Conservation (phyloP, 2,113 vertebrate genomes). For the Carettochelys insculpta region DNA sequence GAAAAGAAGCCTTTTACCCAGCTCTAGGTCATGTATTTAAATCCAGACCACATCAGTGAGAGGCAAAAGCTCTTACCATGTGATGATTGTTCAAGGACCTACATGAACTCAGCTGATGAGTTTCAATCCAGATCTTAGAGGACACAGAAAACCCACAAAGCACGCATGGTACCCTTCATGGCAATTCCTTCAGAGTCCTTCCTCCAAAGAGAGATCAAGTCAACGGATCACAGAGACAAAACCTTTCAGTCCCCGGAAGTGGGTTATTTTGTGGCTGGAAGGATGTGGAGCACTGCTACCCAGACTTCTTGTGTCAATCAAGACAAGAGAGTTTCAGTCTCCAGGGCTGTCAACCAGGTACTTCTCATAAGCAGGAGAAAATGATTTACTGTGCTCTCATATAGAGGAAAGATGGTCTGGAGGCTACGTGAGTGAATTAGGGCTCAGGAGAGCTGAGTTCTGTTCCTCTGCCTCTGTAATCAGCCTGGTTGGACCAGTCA, state of each 20-base stretch:
- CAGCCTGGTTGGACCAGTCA: background rate
- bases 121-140: background rate
- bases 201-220: background rate
- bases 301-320: background rate
- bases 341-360: background rate
- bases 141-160: background rate
- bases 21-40: background rate
- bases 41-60: background rate
- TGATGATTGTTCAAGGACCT: accelerated
- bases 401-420: background rate
- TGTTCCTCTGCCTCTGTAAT: background rate
- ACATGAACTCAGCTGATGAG: accelerated
- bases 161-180: background rate
- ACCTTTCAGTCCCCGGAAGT: background rate
- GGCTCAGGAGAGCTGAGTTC: background rate
- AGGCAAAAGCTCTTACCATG: background rate
- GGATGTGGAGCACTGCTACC: background rate
- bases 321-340: background rate
- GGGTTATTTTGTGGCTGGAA: background rate
- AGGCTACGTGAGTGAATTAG: background rate
- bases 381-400: background rate
- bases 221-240: accelerated
- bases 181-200: background rate
- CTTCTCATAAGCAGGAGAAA: background rate
- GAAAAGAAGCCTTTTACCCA: background rate